phyloP scores from a whole-genome alignment of 2,888 invertebrate species.

The Apeira syringaria region DNA sequence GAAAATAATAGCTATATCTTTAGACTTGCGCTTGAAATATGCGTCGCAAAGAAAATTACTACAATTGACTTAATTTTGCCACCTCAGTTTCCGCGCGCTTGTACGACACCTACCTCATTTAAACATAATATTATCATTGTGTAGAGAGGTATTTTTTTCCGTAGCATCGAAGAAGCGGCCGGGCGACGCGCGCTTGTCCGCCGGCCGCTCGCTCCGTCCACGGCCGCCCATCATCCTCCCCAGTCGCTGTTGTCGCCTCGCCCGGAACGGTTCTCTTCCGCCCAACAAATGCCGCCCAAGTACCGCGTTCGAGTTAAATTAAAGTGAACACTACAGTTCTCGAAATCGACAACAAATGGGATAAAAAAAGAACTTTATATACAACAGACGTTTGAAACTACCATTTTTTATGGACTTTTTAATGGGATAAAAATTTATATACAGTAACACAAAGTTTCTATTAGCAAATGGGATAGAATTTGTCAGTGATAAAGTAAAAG shows the following conservation, averaged over 20 bases:
- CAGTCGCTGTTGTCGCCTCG: conserved; percentile 22
- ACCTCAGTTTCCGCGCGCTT: too few species aligned
- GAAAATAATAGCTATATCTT: too few species aligned
- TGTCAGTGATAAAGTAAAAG: conserved; percentile 24
- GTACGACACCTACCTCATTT: too few species aligned
- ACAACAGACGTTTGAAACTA: not conserved
- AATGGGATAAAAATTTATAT: not conserved
- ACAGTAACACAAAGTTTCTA: conserved; percentile 1
- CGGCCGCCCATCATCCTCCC: too few species aligned
- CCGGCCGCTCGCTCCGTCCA: too few species aligned
- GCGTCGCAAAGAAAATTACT: too few species aligned
- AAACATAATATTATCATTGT: too few species aligned
- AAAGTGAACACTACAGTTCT: conserved; percentile 42
- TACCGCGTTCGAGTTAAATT: conserved; percentile 70
- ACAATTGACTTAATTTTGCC: too few species aligned
- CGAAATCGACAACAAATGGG: conserved; percentile 56
- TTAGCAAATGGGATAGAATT: conserved; percentile 4
- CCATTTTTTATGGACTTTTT: conserved; percentile 3
- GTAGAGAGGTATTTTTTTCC: too few species aligned
- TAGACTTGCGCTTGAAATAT: too few species aligned
- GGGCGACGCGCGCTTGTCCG: not conserved
- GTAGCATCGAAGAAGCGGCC: too few species aligned
- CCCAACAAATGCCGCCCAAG: conserved; percentile 58
- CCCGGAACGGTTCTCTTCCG: conserved; percentile 18
- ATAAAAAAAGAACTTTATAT: conserved; percentile 46